Conservation (phyloP, 2,888 invertebrate genomes). For the Agonopterix heracliana region DNA sequence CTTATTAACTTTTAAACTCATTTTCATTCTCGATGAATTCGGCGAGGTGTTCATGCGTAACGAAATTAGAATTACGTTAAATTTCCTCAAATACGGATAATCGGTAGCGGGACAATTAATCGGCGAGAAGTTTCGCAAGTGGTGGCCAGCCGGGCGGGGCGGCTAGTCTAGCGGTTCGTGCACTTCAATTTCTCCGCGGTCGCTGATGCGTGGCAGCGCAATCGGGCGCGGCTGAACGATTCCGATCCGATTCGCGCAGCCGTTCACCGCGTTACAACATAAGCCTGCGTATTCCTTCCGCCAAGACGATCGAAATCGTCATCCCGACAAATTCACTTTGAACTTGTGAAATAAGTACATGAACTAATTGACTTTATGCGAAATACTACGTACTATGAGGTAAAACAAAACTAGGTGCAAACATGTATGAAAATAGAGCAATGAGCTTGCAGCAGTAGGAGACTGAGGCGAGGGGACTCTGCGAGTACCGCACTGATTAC, state of each 20-base stretch:
- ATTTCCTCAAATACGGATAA: conserved; percentile 40
- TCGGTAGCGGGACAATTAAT: conserved; percentile 48
- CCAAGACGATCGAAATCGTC: conserved; percentile 39
- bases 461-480: conserved; percentile 44
- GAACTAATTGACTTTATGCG: too few relatives aligned
- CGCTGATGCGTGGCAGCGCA: conserved; percentile 65
- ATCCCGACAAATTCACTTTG: conserved; percentile 1
- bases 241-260: conserved; percentile 66
- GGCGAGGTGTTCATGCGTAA: conserved; percentile 38
- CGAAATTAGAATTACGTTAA: conserved; percentile 45
- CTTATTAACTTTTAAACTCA: conserved; percentile 38
- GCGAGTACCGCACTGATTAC: conserved; percentile 65
- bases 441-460: conserved; percentile 34
- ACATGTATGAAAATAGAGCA: conserved; percentile 35
- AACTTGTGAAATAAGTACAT: background rate
- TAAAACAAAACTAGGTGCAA: background rate
- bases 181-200: conserved; percentile 67
- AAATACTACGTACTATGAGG: too few relatives aligned
- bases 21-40: conserved; percentile 28
- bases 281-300: conserved; percentile 46
- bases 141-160: conserved; percentile 36
- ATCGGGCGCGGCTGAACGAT: conserved; percentile 68
- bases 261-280: conserved; percentile 52
- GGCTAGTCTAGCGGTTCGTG: conserved; percentile 54
- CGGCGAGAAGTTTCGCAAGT: conserved; percentile 62